These are phyloP conservation scores for Podarcis muralis DNA, from an alignment of 2,113 vertebrate genomes.

Conservation along the genomic window DNA sequence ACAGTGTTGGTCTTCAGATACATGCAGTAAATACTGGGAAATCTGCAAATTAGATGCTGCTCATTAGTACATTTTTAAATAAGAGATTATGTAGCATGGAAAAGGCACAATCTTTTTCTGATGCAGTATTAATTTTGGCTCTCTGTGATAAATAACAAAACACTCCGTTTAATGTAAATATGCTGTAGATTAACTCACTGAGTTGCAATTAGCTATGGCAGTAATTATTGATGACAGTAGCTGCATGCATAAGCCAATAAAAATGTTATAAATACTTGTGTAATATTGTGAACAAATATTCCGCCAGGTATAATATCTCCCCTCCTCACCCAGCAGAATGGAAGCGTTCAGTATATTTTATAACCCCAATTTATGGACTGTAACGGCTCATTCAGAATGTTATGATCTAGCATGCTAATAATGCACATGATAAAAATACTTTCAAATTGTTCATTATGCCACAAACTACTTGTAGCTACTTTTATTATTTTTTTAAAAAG, in stretches of 20 bases:
- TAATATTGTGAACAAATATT: neutral
- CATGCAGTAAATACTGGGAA: too few species aligned
- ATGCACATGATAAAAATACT: conserved; percentile 1
- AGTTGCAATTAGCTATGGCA: neutral
- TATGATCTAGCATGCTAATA: neutral
- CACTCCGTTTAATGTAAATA: conserved; percentile 16
- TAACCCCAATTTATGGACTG: neutral
- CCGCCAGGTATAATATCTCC: neutral
- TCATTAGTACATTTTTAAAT: too few species aligned
- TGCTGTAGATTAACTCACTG: neutral
- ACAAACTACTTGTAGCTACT: neutral
- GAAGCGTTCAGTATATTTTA: neutral
- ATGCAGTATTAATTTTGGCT: neutral
- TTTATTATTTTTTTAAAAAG: neutral
- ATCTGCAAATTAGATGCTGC: too few species aligned
- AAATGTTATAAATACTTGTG: conserved; percentile 4
- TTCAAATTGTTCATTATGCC: conserved; percentile 2
- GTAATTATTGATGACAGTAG: conserved; percentile 1
- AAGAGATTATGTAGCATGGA: neutral
- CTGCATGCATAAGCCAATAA: neutral
- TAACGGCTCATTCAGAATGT: neutral
- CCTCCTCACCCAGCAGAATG: neutral
- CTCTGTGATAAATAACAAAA: neutral
- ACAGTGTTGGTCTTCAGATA: too few species aligned
- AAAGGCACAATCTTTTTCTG: neutral